These are phyloP conservation scores for Achlya flavicornis DNA, from an alignment of 2,888 invertebrate genomes.

Conservation along the genomic window DNA sequence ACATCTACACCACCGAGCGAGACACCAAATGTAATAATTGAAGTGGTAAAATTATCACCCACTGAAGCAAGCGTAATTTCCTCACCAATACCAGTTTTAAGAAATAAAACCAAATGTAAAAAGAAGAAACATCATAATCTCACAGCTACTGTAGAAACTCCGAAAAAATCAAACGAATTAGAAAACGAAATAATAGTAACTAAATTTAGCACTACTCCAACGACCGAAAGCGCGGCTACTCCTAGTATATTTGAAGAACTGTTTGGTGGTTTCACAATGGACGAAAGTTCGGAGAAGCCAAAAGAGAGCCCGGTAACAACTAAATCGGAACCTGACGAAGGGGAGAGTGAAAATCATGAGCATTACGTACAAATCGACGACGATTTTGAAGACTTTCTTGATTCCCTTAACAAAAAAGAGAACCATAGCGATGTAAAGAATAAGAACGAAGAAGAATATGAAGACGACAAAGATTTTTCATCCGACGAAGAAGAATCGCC, in stretches of 20 bases:
- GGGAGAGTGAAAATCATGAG: conserved; percentile 55
- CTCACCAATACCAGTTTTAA: conserved; percentile 44
- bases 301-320: conserved; percentile 28
- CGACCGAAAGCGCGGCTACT: conserved; percentile 45
- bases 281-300: conserved; percentile 41
- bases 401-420: conserved; percentile 50
- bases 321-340: conserved; percentile 45
- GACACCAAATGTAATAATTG: conserved; percentile 42
- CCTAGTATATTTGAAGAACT: conserved; percentile 63
- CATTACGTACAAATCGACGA: conserved; percentile 58
- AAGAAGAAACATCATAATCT: conserved; percentile 63
- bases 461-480: conserved; percentile 40
- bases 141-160: conserved; percentile 39
- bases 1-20: conserved; percentile 41
- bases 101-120: conserved; percentile 74
- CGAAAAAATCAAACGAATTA: conserved; percentile 29
- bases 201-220: conserved; percentile 35
- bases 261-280: conserved; percentile 60
- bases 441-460: conserved; percentile 47
- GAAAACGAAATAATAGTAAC: conserved; percentile 37
- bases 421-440: conserved; percentile 31
- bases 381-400: conserved; percentile 66
- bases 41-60: conserved; percentile 41
- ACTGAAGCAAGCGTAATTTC: conserved; percentile 46
- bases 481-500: conserved; percentile 40